A percentile compares a stretch with the other conserved stretches of the same genome.
Evolutionary conservation across 2,113 vertebrate genomes (phyloP).

Genomic region (Leptodactylus fuscus): DNA sequence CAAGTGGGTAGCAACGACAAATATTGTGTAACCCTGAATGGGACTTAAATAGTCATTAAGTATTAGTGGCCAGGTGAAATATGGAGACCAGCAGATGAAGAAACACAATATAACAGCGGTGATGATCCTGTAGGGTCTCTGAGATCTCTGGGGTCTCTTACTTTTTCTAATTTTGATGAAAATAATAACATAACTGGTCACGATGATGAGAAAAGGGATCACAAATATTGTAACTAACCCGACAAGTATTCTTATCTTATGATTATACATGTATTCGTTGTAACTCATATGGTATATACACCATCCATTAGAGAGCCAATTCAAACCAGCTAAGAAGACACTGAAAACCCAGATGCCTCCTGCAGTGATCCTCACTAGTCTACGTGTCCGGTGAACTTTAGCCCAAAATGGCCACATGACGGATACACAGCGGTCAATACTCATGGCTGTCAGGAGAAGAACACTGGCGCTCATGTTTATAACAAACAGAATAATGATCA

Average conservation of each 20-base stretch:
- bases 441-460: not conserved
- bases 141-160: not conserved
- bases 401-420: constrained; percentile 4
- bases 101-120: not conserved
- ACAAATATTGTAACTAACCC: not conserved
- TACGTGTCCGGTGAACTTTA: not conserved
- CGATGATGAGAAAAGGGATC: not conserved
- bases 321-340: not conserved
- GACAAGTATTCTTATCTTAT: not conserved
- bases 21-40: not conserved
- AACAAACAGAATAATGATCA: not conserved
- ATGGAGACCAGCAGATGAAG: not conserved
- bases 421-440: not conserved
- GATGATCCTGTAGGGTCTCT: not conserved
- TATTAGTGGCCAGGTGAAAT: not conserved
- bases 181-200: not conserved
- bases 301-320: not conserved
- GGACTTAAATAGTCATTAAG: not conserved
- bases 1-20: not conserved
- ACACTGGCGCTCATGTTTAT: not conserved
- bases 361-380: not conserved
- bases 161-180: not conserved
- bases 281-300: too few species aligned
- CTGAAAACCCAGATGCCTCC: not conserved
- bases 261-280: too few species aligned